Base-by-base conservation (phyloP, 2,888 invertebrate species). In the Heliconius sara region DNA sequence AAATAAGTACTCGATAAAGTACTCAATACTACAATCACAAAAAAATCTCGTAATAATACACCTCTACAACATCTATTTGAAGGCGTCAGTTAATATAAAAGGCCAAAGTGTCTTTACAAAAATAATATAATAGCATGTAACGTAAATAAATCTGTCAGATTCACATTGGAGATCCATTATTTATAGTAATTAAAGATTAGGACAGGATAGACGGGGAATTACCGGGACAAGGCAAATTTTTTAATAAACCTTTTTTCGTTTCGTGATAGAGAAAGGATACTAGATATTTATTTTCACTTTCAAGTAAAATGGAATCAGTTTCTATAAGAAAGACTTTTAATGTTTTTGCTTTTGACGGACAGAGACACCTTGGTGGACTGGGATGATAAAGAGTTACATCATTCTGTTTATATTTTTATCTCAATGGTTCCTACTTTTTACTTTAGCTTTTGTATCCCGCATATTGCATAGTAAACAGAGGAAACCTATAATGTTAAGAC, bases 91-190 rank as follows among this genome's bases (percentile, higher is more conserved):
- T n/a, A 43, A 47, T 30, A 52, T 57, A 57, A 57, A 72, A 34
- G 34, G 3, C 3, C 6, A 65, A 25, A 3, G 1, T 2, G 57
- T 34, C 3, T 73, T 60, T 34, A 16, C n/a, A 73, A 60, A 60
- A 72, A 72, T 57, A 72, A 57, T 34, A 22, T 57, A 73, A 73
- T 4, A 13, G 60, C 57, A 39, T 81, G 76, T 57, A 30, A 27
- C 77, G 80, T 83, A 83, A 84, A 84, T 83, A 85, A 83, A 79
- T 77, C 79, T 81, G 81, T 84, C 80, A 83, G 84, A 83, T 82
- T 83, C 83, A 86, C 85, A 87, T 87, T 84, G 86, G 85, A 86
- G 86, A 85, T 80, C 79, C 84, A 84, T 89, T 85, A 84, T 85
- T 86, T 85, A 83, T 81, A 65, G 79, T 85, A 84, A 86, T 85